A percentile compares a stretch with the other conserved stretches of the same genome.
phyloP scores from a whole-genome alignment of 2,113 vertebrate species.

The Mesocricetus auratus region DNA sequence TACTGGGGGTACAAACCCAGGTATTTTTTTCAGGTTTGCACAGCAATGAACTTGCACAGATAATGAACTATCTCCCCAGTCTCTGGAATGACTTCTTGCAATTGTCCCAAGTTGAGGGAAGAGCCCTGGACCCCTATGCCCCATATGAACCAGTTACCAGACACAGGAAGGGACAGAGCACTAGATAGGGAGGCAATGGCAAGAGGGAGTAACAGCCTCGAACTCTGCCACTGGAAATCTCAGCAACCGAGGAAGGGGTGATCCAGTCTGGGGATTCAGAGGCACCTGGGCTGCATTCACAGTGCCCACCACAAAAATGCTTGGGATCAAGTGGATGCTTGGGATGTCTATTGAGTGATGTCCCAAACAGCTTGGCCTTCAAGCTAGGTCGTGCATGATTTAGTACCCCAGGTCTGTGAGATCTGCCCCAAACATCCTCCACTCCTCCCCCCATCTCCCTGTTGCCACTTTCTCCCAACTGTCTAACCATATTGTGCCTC shows the following conservation, averaged over 20 bases:
- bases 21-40: not conserved
- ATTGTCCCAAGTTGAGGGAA: not conserved
- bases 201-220: not conserved
- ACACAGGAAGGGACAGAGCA: not conserved
- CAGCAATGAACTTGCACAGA: not conserved
- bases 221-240: not conserved
- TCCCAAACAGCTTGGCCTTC: not conserved
- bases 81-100: not conserved
- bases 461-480: not conserved
- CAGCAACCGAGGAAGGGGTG: not conserved
- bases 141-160: not conserved
- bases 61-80: not conserved
- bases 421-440: not conserved
- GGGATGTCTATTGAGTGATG: not conserved
- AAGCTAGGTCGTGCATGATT: not conserved
- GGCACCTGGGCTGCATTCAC: not conserved
- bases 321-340: not conserved
- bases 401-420: not conserved
- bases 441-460: not conserved
- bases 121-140: not conserved
- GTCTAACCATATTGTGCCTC: constrained; percentile 44
- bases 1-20: not conserved
- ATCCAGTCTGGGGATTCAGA: not conserved
- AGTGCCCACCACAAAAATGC: not conserved
- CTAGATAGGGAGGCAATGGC: not conserved